phyloP scores from a whole-genome alignment of 2,888 invertebrate genomes.

The Lycophotia porphyrea region DNA sequence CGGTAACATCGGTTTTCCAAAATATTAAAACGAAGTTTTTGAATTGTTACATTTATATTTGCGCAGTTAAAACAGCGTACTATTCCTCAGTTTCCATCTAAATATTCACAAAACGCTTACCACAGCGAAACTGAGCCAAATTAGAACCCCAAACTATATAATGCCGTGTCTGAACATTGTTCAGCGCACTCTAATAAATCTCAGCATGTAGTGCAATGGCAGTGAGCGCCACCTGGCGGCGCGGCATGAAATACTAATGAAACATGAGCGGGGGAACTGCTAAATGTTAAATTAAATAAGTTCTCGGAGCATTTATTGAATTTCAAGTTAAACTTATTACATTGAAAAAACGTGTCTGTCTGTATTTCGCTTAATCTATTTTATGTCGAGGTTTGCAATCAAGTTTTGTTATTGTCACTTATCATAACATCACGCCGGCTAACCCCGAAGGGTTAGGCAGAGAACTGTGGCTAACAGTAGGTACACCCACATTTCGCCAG shows the following conservation, averaged over 20 bases:
- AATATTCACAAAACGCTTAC: neutral
- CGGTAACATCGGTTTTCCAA: neutral
- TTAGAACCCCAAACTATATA: neutral
- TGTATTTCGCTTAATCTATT: neutral
- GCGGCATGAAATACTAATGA: constrained; percentile 33
- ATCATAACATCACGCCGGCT: neutral
- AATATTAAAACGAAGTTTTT: neutral
- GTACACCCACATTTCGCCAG: neutral
- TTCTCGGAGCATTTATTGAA: constrained; percentile 7
- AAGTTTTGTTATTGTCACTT: neutral
- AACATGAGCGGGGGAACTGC: constrained; percentile 17
- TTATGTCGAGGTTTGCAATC: neutral
- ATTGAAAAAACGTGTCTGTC: neutral
- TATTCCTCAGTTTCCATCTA: neutral
- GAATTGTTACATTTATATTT: neutral
- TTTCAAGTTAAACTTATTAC: constrained; percentile 4
- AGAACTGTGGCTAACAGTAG: neutral
- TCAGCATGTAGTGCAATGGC: constrained; percentile 21
- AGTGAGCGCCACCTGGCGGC: constrained; percentile 38
- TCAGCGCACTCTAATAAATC: constrained; percentile 31
- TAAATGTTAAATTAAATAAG: constrained; percentile 40
- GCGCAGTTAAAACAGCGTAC: neutral
- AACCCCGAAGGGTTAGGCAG: neutral
- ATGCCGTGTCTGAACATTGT: constrained; percentile 6
- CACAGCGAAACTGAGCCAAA: neutral